These are phyloP conservation scores for Leucophenga montana DNA, from an alignment of 2,888 invertebrate species.

Conservation along the genomic window DNA sequence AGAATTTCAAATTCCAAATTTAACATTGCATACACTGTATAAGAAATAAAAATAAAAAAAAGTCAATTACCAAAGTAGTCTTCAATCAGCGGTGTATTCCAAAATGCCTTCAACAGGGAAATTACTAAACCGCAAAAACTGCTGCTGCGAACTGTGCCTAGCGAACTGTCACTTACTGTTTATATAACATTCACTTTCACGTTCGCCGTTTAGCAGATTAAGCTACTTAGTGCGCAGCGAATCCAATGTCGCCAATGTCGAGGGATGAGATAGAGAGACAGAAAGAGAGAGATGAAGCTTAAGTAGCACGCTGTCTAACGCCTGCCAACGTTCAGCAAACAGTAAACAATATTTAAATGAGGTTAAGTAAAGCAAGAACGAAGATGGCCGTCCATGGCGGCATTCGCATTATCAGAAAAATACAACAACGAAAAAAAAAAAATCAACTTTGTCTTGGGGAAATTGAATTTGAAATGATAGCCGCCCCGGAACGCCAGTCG, in stretches of 20 bases:
- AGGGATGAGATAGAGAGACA: too few species aligned
- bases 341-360: conserved; percentile 63
- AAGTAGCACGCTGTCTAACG: too few species aligned
- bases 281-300: too few species aligned
- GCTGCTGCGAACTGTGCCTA: conserved; percentile 1
- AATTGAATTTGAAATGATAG: conserved; percentile 59
- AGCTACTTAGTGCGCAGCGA: conserved; percentile 52
- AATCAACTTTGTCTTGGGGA: conserved; percentile 41
- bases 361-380: conserved; percentile 41
- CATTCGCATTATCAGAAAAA: neutral
- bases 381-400: neutral
- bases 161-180: conserved; percentile 48
- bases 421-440: neutral
- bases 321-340: conserved; percentile 30
- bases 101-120: too few species aligned
- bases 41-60: too few species aligned
- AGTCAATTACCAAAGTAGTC: too few species aligned
- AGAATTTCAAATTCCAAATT: too few species aligned
- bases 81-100: too few species aligned
- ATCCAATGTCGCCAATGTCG: conserved; percentile 1
- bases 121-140: neutral
- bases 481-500: neutral
- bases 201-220: conserved; percentile 56
- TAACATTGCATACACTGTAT: too few species aligned
- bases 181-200: conserved; percentile 42